Base-by-base conservation (phyloP, 2,113 vertebrate species). In the Siniperca knerii region DNA sequence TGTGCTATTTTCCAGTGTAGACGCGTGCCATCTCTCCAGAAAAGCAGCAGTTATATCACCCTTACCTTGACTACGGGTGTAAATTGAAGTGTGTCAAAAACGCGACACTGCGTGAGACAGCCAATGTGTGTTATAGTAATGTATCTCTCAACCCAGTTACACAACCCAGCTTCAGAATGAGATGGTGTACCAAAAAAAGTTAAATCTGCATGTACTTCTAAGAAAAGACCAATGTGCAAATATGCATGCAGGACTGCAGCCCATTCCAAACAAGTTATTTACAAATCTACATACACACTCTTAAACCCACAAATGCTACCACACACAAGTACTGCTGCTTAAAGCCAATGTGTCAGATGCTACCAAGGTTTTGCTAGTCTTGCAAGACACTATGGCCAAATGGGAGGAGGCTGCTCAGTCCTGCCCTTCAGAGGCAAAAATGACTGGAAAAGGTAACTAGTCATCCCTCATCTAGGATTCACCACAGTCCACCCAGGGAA, bases 401-500 rank as follows among this genome's bases (percentile, higher is more conserved):
- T 48, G 42, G 16, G 42, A 74, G 23, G 9, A 50, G 23, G 58
- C 29, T 55, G 33, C 62, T 40, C 8, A 9, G 7, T 50, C 33
- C 10, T 61, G 44, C 4, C 48, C 57, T 50, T 13, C 8, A 68
- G 77, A 81, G 40, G 48, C 48, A 68, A 57, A 55, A 58, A 46
- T 42, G 18, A 57, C 11, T 78, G 62, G 55, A 74, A 77, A 84
- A 69, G 62, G n/a, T 44, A 52, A 71, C 65, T 37, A 40, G 50
- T 46, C 42, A 64, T 70, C 46, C 65, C 35, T 54, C 65, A 71
- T 52, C 9, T 66, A 76, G 71, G 60, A 75, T 66, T 67, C 61
- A 66, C 40, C 58, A 75, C 44, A 60, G 29, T 58, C 58, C 79
- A 83, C 40, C 76, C 11, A 8, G 58, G 77, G 71, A 87, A 66